These are phyloP conservation scores for Carduelis carduelis DNA, from an alignment of 2,797 vertebrate genomes.

Conservation along the genomic window DNA sequence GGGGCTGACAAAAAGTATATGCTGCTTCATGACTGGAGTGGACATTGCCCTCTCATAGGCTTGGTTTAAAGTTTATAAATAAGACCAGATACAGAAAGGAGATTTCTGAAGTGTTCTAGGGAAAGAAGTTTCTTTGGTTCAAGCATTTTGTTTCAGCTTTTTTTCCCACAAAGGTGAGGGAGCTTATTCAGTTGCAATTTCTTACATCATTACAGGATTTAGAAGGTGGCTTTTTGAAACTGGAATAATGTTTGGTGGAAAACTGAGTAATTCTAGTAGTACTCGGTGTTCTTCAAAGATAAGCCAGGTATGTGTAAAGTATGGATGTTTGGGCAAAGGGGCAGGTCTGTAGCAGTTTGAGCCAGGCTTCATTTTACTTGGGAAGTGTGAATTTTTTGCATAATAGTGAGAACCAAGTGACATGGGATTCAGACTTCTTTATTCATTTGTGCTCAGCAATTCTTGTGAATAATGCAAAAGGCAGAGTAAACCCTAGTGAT, in stretches of 20 bases:
- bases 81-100: neutral
- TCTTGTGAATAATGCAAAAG: slow-evolving; percentile 11
- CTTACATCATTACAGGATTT: neutral
- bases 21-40: neutral
- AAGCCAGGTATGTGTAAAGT: neutral
- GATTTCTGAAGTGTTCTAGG: neutral
- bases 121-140: neutral
- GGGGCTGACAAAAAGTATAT: neutral
- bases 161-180: neutral
- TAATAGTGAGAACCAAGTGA: neutral
- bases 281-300: neutral
- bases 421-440: neutral
- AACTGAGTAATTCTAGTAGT: neutral
- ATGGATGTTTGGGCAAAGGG: neutral
- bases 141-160: neutral
- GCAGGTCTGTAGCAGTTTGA: neutral
- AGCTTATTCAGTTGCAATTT: neutral
- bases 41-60: neutral
- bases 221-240: neutral
- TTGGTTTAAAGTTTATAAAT: neutral
- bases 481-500: neutral
- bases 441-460: neutral
- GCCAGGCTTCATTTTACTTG: neutral
- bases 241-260: neutral
- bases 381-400: neutral